Percentiles rank a stretch among this genome's conserved stretches.
These are phyloP conservation scores for Porites australiensis DNA, from an alignment of 64 coral and sea anemone genomes.

Conservation along the genomic window DNA sequence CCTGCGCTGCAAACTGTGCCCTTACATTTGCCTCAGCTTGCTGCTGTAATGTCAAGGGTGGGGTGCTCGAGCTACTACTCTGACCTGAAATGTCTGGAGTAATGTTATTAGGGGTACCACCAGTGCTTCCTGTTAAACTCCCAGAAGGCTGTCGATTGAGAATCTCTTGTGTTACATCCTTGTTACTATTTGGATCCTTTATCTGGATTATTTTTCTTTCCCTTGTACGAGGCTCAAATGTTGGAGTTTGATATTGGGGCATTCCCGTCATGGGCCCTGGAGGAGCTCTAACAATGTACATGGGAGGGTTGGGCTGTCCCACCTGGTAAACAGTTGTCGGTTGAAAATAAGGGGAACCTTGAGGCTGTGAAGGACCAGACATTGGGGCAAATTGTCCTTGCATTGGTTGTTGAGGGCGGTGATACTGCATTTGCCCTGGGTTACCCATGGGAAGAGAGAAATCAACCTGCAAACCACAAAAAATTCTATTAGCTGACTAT, in stretches of 20 bases:
- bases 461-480: slow-evolving; percentile 47
- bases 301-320: slow-evolving; percentile 13
- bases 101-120: slow-evolving; percentile 54
- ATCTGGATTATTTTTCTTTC: slow-evolving; percentile 76
- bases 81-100: slow-evolving; percentile 75
- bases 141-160: slow-evolving; percentile 39
- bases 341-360: slow-evolving; percentile 27
- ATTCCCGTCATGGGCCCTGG: not conserved
- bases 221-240: slow-evolving; percentile 47
- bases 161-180: slow-evolving; percentile 87
- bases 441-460: slow-evolving; percentile 40
- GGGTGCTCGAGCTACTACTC: slow-evolving; percentile 78
- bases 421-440: slow-evolving; percentile 45
- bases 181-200: slow-evolving; percentile 88
- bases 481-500: not conserved
- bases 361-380: slow-evolving; percentile 64
- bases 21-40: slow-evolving; percentile 47
- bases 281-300: slow-evolving; percentile 41
- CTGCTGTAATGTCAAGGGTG: slow-evolving; percentile 66
- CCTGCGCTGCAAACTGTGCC: slow-evolving; percentile 77
- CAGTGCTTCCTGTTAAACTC: slow-evolving; percentile 19
- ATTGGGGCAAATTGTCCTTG: slow-evolving; percentile 56
- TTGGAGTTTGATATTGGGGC: not conserved
- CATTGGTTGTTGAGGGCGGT: slow-evolving; percentile 55
- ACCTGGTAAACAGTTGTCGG: slow-evolving; percentile 34